Evolutionary conservation across 2,797 vertebrate genomes (phyloP), one percentile per base, ranked within the genome.

Genomic region (Remorina albescens): DNA sequence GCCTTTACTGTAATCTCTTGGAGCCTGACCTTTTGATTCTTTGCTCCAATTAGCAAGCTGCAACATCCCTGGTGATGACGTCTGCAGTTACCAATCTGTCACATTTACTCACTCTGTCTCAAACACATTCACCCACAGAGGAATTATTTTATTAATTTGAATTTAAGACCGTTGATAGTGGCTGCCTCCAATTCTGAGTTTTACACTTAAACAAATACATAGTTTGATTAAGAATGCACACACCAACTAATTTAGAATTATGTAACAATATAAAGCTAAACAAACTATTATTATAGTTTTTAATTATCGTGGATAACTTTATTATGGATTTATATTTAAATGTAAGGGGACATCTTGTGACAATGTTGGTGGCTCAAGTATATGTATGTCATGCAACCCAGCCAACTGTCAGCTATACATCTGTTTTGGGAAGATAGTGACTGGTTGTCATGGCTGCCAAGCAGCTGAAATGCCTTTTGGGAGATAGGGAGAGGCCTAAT

Each of bases 1-100:
- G 80, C 62, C 74, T 82, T 72, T 59, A 68, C 75, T 84, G 66
- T 92, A 93, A 94, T 93, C 93, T 84, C 83, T 59, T 80, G 64
- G 49, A 77, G 68, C 80, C 77, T 91, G 82, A 88, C 77, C 82
- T 84, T 82, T 82, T 86, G 79, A 74, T 81, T 88, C 89, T 89
- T 83, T 88, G 84, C 78, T 87, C 88, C 80, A 90, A 87, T 91
- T 93, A 88, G 86, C 67, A 54, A 66, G 67, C 83, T 61, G 65
- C 60, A 67, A 83, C 86, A 68, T 80, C 67, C 74, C 71, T 56
- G 76, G 65, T 36, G 59, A 60, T 91, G 87, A 92, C 78, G 59
- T 88, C 69, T 71, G 78, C 47, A 25, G 55, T 77, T 32, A n/a
- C 57, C 77, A 76, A 70, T 83, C 86, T 87, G 85, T 82, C 78